Base-by-base conservation (phyloP, 2,888 invertebrate genomes). In the Cylloceria caligata region DNA sequence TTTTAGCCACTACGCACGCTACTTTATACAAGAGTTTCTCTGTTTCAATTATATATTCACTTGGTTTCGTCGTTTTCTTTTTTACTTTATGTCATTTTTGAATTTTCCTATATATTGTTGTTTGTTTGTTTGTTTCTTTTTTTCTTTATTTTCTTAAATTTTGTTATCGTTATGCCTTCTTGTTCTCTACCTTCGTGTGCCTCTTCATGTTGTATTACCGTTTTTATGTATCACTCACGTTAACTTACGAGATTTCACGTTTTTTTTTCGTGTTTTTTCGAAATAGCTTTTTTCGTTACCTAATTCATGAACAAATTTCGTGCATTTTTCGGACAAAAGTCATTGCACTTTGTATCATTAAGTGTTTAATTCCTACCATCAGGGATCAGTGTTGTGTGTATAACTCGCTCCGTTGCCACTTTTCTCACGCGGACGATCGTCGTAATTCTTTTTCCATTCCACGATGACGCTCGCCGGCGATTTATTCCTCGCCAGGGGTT, bases 251-350 rank as follows among this genome's bases (percentile, higher is more conserved):
- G 11, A 30, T 36, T 45, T 42, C 52, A 39, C 55, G 47, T 57
- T 55, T 81, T 80, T 67, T 79, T 74, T 49, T 39, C 47, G 64
- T 81, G 52, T 60, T 34, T 60, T 60, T 77, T 75, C 73, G 45
- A 47, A 78, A 42, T 45, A 21, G 67, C n/a, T 36, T 57, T 69
- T 79, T 75, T 52, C 67, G 62, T 84, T 80, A 24, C 65, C 73
- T 75, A 76, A 79, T 85, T 86, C 81, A 80, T 88, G 89, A 90
- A 88, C 88, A 88, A 90, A 87, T 84, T 86, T 88, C 87, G 88
- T 89, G 89, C 89, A 88, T 90, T 89, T 89, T 88, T 88, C 84
- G 80, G 78, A 83, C 84, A 82, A 60, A 60, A 34, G 39, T 24
- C 13, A 27, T 76, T 62, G 24, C n/a, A 80, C 68, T 55, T 76